phyloP scores from a whole-genome alignment of 2,113 vertebrate species.

The Sterrhoptilus dennistouni region DNA sequence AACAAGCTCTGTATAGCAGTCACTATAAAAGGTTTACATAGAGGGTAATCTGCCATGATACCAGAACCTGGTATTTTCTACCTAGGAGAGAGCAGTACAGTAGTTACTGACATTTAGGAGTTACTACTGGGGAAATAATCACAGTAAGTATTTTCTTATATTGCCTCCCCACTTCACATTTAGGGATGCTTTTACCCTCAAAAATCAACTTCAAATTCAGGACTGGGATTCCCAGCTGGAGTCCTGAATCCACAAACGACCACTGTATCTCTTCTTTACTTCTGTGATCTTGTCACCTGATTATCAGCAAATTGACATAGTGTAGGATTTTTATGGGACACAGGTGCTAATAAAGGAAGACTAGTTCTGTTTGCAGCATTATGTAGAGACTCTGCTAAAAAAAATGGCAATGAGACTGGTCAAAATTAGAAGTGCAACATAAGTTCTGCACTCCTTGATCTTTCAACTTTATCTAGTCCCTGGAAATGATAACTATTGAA shows the following conservation, averaged over 20 bases:
- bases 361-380: neutral
- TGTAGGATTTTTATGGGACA: fast-evolving
- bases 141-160: neutral
- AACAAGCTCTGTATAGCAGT: neutral
- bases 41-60: neutral
- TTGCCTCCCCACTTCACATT: neutral
- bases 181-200: neutral
- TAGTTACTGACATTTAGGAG: neutral
- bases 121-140: neutral
- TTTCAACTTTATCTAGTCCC: neutral
- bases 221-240: neutral
- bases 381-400: neutral
- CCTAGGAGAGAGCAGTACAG: neutral
- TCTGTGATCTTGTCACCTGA: neutral
- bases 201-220: neutral
- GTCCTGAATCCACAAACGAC: neutral
- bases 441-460: neutral
- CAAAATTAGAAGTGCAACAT: neutral
- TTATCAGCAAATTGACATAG: neutral
- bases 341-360: neutral
- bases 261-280: neutral
- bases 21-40: neutral
- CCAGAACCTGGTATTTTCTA: neutral
- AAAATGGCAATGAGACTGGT: neutral
- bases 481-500: neutral